Base-by-base conservation (phyloP, 2,797 vertebrate species). In the Spinibarbus caldwelli region DNA sequence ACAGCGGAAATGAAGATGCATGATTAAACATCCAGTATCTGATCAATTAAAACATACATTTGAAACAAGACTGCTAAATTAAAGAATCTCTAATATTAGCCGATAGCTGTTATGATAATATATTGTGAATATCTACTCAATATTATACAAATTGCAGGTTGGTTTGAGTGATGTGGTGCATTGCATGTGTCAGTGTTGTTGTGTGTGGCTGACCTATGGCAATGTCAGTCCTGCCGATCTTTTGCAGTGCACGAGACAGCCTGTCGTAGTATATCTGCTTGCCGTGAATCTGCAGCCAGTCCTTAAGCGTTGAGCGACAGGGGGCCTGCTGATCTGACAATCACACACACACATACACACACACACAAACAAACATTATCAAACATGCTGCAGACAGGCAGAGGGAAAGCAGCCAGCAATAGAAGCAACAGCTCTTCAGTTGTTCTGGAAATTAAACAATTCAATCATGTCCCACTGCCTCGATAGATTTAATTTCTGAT, bases 211-310 rank as follows among this genome's bases (percentile, higher is more conserved):
- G 89, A 96, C 95, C 95, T 21, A 92, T 78, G 59, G 97, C 95
- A 2, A 97, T 91, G 89, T 98, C 97, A 0, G 93, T 90, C 68
- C 97, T 96, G 23, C 96, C 96, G 1, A 97, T 92, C 19, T 90
- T 93, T 59, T 88, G 94, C 80, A 98, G 93, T 87, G 93, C 93
- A 0, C 94, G 94, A 6, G 92, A 92, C 82, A 99, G 92, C 26
- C 93, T 95, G 93, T 98, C 96, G 91, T 96, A 97, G 84, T 96
- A 94, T 2, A 89, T 93, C 71, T 71, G 78, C 21, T 94, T 34
- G 0, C 95, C 95, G 0, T 92, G 80, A 0, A 49, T 86, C 43
- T 75, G 71, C 91, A 97, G 90, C 97, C 97, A 97, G 52, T 23
- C 83, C 76, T 87, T 93, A 86, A 98, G 92, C 0, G 87, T 87